These are phyloP conservation scores for Myrmophylax atrothorax DNA, from an alignment of 2,113 vertebrate species.

Conservation along the genomic window DNA sequence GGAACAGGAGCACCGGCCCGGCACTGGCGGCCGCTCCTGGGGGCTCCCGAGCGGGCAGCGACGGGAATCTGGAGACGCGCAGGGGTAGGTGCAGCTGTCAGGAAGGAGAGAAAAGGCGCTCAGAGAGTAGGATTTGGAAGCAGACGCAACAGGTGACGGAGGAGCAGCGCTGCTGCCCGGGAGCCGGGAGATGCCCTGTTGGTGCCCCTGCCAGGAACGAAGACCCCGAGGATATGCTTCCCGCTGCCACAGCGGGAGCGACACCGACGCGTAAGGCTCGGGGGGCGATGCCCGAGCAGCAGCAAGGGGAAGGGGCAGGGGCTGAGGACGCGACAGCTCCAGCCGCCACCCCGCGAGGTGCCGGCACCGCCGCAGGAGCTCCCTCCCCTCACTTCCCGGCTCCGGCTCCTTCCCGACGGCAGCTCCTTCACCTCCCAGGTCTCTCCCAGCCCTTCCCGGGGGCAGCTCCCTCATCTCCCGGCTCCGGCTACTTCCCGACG, in stretches of 20 bases:
- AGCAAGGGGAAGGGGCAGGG: too few relatives aligned
- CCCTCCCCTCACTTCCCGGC: neutral
- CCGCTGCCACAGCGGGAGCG: neutral
- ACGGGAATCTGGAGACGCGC: neutral
- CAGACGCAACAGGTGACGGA: too few relatives aligned
- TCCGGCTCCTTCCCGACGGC: neutral
- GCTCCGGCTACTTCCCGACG: too few relatives aligned
- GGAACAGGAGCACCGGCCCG: neutral
- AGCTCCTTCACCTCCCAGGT: too few relatives aligned
- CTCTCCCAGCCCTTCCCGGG: neutral
- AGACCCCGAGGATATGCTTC: too few relatives aligned
- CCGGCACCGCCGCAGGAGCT: neutral
- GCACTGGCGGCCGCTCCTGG: neutral
- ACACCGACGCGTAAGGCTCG: accelerated
- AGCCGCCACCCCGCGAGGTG: neutral
- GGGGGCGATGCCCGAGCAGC: too few relatives aligned
- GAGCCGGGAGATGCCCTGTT: accelerated
- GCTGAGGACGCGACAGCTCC: neutral
- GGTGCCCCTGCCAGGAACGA: accelerated
- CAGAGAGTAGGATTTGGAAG: accelerated
- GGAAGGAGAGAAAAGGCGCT: too few relatives aligned
- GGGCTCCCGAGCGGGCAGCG: neutral
- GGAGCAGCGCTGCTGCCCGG: neutral
- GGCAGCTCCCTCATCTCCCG: too few relatives aligned
- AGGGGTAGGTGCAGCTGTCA: accelerated